Conservation (phyloP, 2,888 invertebrate genomes). For the Sarcophaga variegata region DNA sequence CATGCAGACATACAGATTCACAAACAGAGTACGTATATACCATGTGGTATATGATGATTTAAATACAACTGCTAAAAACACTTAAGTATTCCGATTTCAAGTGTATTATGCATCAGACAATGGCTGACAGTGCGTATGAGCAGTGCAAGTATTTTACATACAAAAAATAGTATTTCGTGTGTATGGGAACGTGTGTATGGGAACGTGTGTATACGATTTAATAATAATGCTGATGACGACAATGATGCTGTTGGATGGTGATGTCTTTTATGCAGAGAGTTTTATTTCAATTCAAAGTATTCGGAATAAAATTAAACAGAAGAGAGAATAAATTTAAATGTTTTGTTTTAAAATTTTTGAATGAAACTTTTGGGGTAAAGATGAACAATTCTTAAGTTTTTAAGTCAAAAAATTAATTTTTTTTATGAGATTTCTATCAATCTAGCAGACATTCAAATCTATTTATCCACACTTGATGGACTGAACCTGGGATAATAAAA, state of each 20-base stretch:
- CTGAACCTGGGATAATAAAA: no score
- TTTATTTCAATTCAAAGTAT: constrained; percentile 8
- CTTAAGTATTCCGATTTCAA: constrained; percentile 60
- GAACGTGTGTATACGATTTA: not conserved
- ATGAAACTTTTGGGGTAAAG: no score
- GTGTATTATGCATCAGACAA: constrained; percentile 52
- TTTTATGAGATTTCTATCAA: no score
- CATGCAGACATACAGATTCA: not conserved
- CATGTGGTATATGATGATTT: constrained; percentile 22
- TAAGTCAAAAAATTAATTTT: no score
- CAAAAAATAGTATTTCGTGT: not conserved
- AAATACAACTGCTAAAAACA: constrained; percentile 61
- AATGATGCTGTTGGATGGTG: not conserved
- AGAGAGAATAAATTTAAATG: no score
- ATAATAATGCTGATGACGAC: constrained; percentile 5
- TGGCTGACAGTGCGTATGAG: constrained; percentile 48
- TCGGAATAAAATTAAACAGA: not conserved
- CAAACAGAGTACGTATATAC: no score
- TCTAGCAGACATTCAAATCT: no score
- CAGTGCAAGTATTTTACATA: no score
- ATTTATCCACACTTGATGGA: no score
- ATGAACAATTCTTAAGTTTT: no score
- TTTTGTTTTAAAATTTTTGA: no score
- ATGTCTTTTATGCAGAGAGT: constrained; percentile 27
- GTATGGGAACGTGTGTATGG: not conserved